phyloP scores from a whole-genome alignment of 2,797 vertebrate genomes.

The Sphenopsis melanotis region DNA sequence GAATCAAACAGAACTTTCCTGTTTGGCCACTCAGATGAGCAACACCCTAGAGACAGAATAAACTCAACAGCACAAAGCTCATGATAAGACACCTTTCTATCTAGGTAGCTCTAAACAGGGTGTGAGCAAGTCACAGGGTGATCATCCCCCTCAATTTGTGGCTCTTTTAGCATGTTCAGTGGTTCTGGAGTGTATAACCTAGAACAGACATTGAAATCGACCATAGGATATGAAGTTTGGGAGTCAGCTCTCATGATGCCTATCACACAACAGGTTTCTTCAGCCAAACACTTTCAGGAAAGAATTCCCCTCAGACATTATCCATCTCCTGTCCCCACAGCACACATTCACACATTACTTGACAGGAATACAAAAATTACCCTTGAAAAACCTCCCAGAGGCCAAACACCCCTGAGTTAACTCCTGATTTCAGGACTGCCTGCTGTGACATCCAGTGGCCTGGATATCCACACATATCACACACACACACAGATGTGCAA shows the following conservation, averaged over 20 bases:
- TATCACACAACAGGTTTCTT: neutral
- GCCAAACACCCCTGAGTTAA: neutral
- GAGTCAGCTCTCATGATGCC: neutral
- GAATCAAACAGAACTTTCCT: neutral
- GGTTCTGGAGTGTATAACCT: neutral
- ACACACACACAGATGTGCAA: neutral
- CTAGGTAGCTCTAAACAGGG: neutral
- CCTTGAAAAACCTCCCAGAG: neutral
- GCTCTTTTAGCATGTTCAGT: neutral
- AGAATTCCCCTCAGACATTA: neutral
- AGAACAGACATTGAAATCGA: neutral
- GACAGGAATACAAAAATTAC: neutral
- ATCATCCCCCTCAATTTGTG: neutral
- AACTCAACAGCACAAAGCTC: neutral
- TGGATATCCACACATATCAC: neutral
- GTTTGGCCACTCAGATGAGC: neutral
- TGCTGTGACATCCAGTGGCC: neutral
- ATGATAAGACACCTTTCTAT: fast-evolving
- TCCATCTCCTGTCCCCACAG: neutral
- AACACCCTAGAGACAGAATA: neutral
- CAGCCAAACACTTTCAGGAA: neutral
- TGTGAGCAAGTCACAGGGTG: neutral
- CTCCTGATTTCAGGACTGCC: neutral
- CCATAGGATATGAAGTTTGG: neutral
- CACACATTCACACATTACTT: neutral